These are phyloP conservation scores for Melanotaenia trifasciata DNA, from an alignment of 2,797 vertebrate species.

Conservation along the genomic window DNA sequence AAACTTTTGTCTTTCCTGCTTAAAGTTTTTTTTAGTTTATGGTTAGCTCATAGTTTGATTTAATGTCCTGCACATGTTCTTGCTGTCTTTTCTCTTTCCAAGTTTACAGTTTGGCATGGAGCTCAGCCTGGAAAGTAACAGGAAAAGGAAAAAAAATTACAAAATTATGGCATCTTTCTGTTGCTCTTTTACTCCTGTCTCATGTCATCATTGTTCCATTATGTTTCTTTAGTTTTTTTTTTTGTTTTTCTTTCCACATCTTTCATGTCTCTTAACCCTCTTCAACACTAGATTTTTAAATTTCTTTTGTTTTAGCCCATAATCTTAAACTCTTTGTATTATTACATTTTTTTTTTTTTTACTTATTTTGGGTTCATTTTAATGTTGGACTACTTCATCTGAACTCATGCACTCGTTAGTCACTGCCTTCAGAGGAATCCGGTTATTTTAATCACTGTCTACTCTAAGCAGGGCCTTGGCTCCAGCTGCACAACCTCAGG, in stretches of 20 bases:
- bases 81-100: constrained; percentile 45
- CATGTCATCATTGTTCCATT: constrained; percentile 3
- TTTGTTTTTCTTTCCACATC: neutral
- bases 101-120: constrained; percentile 59
- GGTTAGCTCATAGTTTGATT: constrained; percentile 53
- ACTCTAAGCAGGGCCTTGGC: constrained; percentile 27
- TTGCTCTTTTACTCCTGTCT: constrained; percentile 6
- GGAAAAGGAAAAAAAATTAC: constrained; percentile 30
- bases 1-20: constrained; percentile 44
- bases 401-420: constrained; percentile 30
- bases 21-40: constrained; percentile 39
- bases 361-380: constrained; percentile 24
- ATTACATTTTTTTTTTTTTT: neutral
- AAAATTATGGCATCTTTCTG: constrained; percentile 21
- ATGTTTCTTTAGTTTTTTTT: neutral
- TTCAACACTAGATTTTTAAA: neutral
- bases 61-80: constrained; percentile 65
- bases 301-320: neutral
- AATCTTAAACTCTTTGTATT: constrained; percentile 2
- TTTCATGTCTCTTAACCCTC: neutral
- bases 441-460: constrained; percentile 43
- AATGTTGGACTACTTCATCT: constrained; percentile 13
- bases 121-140: constrained; percentile 52
- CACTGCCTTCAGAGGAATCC: constrained; percentile 52
- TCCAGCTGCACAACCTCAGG: constrained; percentile 57